These are phyloP conservation scores for Botia almorhae DNA, from an alignment of 2,797 vertebrate species.

Conservation along the genomic window DNA sequence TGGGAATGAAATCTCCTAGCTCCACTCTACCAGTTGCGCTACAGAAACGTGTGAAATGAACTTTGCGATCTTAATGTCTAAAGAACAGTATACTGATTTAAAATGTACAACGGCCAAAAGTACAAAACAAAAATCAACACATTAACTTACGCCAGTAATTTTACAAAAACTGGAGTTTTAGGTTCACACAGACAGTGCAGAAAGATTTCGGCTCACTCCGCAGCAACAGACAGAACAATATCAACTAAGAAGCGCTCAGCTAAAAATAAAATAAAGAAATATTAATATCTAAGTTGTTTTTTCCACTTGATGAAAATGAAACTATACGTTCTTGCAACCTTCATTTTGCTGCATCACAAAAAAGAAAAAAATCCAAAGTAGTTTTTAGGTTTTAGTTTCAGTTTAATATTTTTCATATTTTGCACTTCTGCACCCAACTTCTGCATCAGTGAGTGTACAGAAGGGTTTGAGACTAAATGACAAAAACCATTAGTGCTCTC, in stretches of 20 bases:
- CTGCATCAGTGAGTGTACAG: slow-evolving; percentile 53
- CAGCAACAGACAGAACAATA: slow-evolving; percentile 1
- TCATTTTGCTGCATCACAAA: not conserved
- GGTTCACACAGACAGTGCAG: not conserved
- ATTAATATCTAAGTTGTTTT: not conserved
- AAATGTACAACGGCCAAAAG: not conserved
- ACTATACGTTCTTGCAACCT: not conserved
- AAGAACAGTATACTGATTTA: not conserved
- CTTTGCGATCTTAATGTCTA: not conserved
- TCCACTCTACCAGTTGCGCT: not conserved
- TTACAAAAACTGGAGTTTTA: not conserved
- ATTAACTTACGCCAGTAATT: not conserved
- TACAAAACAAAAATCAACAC: not conserved
- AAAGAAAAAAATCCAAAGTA: slow-evolving; percentile 6
- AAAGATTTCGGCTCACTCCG: not conserved
- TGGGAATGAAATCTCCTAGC: not conserved
- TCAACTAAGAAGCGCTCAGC: not conserved
- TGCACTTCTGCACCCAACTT: slow-evolving; percentile 51
- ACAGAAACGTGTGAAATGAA: not conserved
- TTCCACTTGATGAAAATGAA: not conserved
- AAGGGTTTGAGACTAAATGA: slow-evolving; percentile 50
- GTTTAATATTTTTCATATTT: slow-evolving; percentile 47
- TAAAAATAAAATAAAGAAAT: not conserved
- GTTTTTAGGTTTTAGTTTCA: slow-evolving; percentile 44
- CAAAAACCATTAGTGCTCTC: slow-evolving; percentile 52